Base-by-base conservation (phyloP, 2,888 invertebrate species). In the Lasius fuliginosus region DNA sequence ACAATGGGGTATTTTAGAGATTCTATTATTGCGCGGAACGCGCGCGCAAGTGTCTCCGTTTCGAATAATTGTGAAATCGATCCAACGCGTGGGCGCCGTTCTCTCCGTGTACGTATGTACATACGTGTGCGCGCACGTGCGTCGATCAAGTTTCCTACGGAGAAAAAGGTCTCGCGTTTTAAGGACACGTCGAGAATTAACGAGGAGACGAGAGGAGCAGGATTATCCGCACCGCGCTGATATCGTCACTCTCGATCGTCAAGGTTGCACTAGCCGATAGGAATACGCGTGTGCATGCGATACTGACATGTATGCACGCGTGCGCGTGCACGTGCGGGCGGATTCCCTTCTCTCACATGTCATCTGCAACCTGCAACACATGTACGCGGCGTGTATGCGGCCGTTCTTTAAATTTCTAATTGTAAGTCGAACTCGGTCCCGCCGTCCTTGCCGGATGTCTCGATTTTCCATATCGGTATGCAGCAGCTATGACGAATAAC, bases 181-280 rank as follows among this genome's bases (percentile, higher is more conserved):
- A 90, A 89, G 90, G 90, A 89, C 90, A 84, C 83, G 62, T 9
- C 53, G 77, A 46, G 73, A 75, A 86, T 88, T 87, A 88, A 88
- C 82, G 84, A 89, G 87, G 82, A 82, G 89, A 27, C 62, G 89
- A 86, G 77, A 42, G 71, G 85, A 74, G 86, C 81, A 82, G 85
- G 85, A 88, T 89, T 87, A 90, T 90, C 86, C 88, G 46, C 81
- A 64, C 58, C 76, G 86, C 56, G 73, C 42, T 42, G 71, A 83
- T 85, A 86, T 73, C 53, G 53, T 53, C 53, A 85, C 87, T 91
- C 87, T 88, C 90, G 91, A 85, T 91, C 87, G 68, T 90, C 91
- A 90, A 90, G 90, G 90, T 75, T 75, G 42, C 73, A 56, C n/a
- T 42, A 64, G 23, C 15, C 74, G 64, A 64, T 84, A 86, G 79